Evolutionary conservation across 2,113 vertebrate species (phyloP).

Genomic region (Tyto alba): DNA sequence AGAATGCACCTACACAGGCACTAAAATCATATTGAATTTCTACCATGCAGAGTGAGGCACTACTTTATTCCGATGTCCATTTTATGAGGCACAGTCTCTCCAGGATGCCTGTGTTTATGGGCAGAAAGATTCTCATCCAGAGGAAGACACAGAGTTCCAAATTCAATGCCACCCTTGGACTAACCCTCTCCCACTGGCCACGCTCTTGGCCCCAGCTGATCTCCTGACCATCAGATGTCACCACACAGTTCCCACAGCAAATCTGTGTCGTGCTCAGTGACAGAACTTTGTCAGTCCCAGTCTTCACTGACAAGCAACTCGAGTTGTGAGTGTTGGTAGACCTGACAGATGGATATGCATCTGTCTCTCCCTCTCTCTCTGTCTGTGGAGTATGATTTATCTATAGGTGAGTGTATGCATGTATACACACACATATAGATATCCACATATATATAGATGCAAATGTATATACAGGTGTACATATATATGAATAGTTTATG

Average conservation of each 20-base stretch:
- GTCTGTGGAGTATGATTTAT: not conserved
- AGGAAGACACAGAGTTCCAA: not conserved
- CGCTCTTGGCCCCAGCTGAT: not conserved
- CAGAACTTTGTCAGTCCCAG: not conserved
- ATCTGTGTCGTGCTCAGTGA: not conserved
- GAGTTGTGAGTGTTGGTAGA: not conserved
- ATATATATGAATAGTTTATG: not conserved
- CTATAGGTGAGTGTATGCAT: not conserved
- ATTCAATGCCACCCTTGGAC: not conserved
- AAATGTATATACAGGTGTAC: not conserved
- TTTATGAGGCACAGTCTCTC: not conserved
- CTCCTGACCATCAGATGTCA: not conserved
- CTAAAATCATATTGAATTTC: not conserved
- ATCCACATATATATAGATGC: not conserved
- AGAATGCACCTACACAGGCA: not conserved
- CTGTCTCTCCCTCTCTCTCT: not conserved
- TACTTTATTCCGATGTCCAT: not conserved
- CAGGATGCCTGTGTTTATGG: not conserved
- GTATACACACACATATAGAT: not conserved
- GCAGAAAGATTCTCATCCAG: not conserved
- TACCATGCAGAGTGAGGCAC: not conserved
- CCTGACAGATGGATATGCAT: not conserved
- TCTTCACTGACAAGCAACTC: not conserved
- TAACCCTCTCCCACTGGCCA: not conserved
- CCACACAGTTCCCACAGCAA: rapidly evolving